phyloP scores from a whole-genome alignment of 35 echinoderm and acorn worm genomes.

The Chiridota heheva region DNA sequence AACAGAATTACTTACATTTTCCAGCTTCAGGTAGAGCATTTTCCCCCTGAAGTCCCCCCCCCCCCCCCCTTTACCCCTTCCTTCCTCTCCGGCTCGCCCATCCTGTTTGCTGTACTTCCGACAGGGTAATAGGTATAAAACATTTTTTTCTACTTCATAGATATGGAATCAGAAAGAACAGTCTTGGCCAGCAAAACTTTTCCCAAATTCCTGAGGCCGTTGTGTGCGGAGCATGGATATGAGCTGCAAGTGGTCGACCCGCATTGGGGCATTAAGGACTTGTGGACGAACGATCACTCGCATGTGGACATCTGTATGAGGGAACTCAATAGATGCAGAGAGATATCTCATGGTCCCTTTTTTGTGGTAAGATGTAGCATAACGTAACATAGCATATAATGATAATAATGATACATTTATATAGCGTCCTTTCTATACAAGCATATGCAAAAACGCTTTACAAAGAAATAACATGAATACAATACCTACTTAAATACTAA shows the following conservation, averaged over 20 bases:
- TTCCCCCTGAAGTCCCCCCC: no score
- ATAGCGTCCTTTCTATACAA: no score
- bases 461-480: no score
- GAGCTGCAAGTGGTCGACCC: conserved; percentile 89
- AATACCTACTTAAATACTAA: no score
- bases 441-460: no score
- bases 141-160: conserved; percentile 38
- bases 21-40: neutral
- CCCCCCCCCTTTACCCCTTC: neutral
- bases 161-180: conserved; percentile 78
- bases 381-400: no score
- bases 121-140: neutral
- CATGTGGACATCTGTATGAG: conserved; percentile 45
- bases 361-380: conserved; percentile 64
- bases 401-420: no score
- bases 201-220: conserved; percentile 46
- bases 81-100: no score
- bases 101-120: neutral
- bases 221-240: conserved; percentile 76
- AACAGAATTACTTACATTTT: no score
- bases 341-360: conserved; percentile 35
- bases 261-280: conserved; percentile 87
- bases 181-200: conserved; percentile 65
- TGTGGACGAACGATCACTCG: conserved; percentile 53
- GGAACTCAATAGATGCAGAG: conserved; percentile 43